A percentile compares a stretch with the other conserved stretches of the same genome.
Evolutionary conservation across 2,888 invertebrate genomes (phyloP).

Genomic region (Volucella bombylans): DNA sequence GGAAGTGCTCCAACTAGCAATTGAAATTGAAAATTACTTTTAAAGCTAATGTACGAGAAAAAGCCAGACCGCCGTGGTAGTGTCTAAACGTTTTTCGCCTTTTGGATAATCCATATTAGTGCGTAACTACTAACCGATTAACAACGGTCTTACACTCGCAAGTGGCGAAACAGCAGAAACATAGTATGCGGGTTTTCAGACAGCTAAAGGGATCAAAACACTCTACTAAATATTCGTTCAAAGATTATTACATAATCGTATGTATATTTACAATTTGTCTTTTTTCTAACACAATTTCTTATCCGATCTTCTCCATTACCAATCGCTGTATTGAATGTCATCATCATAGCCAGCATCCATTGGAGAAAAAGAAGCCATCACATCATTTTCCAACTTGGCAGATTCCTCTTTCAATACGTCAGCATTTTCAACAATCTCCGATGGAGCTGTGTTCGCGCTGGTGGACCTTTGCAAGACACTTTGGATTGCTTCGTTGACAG

Average conservation of each 20-base stretch:
- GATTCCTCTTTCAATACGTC: not conserved
- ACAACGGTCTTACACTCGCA: too few species aligned
- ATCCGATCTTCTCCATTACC: conserved; percentile 13
- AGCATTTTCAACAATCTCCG: not conserved
- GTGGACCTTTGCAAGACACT: conserved; percentile 55
- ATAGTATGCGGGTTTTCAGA: too few species aligned
- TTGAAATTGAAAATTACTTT: too few species aligned
- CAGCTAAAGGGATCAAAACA: too few species aligned
- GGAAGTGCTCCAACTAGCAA: too few species aligned
- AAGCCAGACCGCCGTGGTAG: too few species aligned
- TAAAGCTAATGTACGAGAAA: too few species aligned
- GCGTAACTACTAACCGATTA: too few species aligned
- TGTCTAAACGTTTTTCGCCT: too few species aligned
- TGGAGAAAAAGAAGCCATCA: conserved; percentile 44
- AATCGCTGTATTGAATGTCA: conserved; percentile 50
- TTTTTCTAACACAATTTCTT: not conserved
- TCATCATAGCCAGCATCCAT: conserved; percentile 46
- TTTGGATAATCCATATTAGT: too few species aligned
- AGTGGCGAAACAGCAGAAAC: too few species aligned
- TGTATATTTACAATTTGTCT: conserved; percentile 33
- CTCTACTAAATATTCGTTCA: too few species aligned
- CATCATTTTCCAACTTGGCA: not conserved
- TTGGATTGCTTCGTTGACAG: conserved; percentile 63
- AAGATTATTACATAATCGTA: conserved; percentile 8
- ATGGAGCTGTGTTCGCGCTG: not conserved